Conservation (phyloP, 1,140 invertebrate genomes). For the Notospermus geniculatus region DNA sequence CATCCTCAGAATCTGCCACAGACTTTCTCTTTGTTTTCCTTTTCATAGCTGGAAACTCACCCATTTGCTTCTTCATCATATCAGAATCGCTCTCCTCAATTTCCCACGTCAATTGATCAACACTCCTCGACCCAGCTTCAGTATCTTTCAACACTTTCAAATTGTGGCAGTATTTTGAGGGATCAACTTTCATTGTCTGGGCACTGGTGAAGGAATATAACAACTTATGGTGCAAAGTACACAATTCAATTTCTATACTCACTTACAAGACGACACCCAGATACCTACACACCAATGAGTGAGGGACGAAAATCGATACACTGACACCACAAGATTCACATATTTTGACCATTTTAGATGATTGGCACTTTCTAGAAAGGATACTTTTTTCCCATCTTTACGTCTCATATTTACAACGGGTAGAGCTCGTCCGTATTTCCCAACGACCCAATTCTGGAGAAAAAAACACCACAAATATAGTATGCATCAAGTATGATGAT, state of each 20-base stretch:
- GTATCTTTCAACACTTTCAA: slow-evolving; percentile 34
- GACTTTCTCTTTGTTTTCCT: background rate
- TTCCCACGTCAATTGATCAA: slow-evolving; percentile 32
- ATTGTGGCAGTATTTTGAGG: slow-evolving; percentile 39
- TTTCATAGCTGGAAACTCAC: slow-evolving; percentile 31
- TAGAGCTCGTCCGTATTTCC: slow-evolving; percentile 42
- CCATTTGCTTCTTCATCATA: slow-evolving; percentile 35
- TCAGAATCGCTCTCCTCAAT: slow-evolving; percentile 31
- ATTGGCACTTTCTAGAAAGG: slow-evolving; percentile 10
- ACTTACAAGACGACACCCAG: no score
- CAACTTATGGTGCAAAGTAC: no score
- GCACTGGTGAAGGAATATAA: slow-evolving; percentile 5
- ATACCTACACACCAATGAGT: no score
- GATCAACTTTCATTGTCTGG: slow-evolving; percentile 36
- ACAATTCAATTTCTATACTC: no score
- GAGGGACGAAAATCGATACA: no score
- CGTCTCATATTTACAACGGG: slow-evolving; percentile 37
- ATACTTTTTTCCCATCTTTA: slow-evolving; percentile 31
- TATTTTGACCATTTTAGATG: no score
- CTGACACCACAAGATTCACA: no score
- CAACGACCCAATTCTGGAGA: slow-evolving; percentile 44
- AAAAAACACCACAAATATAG: no score
- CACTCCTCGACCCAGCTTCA: background rate
- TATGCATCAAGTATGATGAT: no score
- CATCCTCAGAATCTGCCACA: no score